A percentile compares a stretch with the other conserved stretches of the same genome.
These are phyloP conservation scores for Caenorhabditis sinica DNA, from an alignment of 2,888 invertebrate species.

Conservation along the genomic window DNA sequence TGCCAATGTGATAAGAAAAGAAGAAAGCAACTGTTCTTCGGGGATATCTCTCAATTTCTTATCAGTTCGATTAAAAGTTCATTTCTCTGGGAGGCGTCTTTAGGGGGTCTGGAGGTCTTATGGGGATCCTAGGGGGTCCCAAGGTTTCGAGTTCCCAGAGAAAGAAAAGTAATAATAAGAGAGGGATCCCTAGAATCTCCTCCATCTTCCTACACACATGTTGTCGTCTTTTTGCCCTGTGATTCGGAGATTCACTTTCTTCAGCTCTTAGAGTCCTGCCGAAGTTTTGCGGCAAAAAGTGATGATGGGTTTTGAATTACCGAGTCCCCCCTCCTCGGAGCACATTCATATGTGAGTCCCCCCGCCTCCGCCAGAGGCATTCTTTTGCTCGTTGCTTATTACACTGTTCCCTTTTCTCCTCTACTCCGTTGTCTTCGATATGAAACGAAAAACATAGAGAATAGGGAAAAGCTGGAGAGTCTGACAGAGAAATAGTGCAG, in stretches of 20 bases:
- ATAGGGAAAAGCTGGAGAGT: background rate
- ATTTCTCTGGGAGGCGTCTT: too few species aligned
- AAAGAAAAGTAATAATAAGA: too few species aligned
- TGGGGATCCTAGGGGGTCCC: too few species aligned
- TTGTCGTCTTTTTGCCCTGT: background rate
- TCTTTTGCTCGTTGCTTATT: conserved; percentile 12
- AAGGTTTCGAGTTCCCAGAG: too few species aligned
- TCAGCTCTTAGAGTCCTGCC: too few species aligned
- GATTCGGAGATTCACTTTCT: background rate
- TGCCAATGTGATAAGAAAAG: too few species aligned
- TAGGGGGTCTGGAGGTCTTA: too few species aligned
- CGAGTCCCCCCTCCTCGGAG: conserved; percentile 1
- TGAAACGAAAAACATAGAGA: background rate
- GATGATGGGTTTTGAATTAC: conserved; percentile 45
- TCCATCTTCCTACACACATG: conserved; percentile 9
- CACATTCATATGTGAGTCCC: conserved; percentile 16
- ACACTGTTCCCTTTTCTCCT: conserved; percentile 22
- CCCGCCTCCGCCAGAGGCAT: conserved; percentile 30
- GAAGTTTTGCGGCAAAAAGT: conserved; percentile 33
- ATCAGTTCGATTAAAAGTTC: too few species aligned
- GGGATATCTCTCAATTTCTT: too few species aligned
- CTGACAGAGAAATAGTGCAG: background rate
- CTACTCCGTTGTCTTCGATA: background rate
- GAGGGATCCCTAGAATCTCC: too few species aligned
- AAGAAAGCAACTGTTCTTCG: too few species aligned